Conservation (phyloP, 2,113 vertebrate genomes). For the Lamprologus sp. region DNA sequence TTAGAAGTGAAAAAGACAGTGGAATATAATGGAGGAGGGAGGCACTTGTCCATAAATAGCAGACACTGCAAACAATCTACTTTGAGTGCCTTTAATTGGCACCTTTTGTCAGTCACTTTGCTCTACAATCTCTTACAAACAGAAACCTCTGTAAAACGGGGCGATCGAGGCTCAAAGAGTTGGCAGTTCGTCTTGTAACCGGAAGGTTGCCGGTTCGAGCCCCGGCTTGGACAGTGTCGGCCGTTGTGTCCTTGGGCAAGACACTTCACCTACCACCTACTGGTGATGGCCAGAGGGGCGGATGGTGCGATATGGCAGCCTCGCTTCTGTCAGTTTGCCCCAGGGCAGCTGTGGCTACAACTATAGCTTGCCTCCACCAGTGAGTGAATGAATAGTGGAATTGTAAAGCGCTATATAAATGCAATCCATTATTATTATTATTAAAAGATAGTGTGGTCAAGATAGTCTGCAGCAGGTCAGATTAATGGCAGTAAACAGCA, state of each 20-base stretch:
- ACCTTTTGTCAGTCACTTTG: background rate
- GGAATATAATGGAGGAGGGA: background rate
- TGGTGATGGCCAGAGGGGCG: rapidly evolving
- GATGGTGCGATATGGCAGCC: rapidly evolving
- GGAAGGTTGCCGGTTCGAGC: rapidly evolving
- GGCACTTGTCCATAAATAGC: background rate
- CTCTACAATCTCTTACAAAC: background rate
- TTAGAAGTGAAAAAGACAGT: background rate
- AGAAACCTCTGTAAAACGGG: background rate
- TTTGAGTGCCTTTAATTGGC: background rate
- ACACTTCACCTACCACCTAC: rapidly evolving
- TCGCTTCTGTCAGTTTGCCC: rapidly evolving
- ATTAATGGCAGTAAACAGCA: background rate
- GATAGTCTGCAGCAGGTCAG: background rate
- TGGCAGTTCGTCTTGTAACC: rapidly evolving
- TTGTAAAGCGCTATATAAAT: rapidly evolving
- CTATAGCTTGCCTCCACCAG: background rate
- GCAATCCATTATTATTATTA: background rate
- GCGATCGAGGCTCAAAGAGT: rapidly evolving
- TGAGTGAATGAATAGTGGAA: background rate
- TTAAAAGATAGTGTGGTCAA: background rate
- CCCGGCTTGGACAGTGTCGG: rapidly evolving
- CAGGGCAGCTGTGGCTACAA: background rate
- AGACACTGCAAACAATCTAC: background rate
- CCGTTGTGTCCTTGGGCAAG: background rate